Evolutionary conservation across 1,140 invertebrate genomes (phyloP).

Genomic region (Hydropsyche tenuis): DNA sequence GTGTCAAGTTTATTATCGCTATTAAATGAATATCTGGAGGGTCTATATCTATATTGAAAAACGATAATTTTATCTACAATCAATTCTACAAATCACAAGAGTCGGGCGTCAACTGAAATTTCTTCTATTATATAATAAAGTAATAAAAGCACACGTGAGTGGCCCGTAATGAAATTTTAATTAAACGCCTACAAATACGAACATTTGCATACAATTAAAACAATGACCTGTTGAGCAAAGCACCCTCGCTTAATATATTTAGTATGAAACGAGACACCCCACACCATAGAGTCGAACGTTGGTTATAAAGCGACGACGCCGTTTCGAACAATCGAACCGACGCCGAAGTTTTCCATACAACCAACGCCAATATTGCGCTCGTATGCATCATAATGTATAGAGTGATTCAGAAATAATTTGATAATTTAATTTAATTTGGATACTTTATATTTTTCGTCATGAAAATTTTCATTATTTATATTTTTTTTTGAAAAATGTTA

Average conservation of each 20-base stretch:
- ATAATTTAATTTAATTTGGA: background rate
- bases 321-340: slow-evolving; percentile 10
- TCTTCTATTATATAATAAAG: no score
- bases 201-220: slow-evolving; percentile 18
- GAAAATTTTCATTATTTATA: no score
- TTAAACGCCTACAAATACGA: background rate
- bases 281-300: background rate
- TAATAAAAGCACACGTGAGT: background rate
- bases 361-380: slow-evolving; percentile 34
- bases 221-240: slow-evolving; percentile 41
- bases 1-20: slow-evolving; percentile 1
- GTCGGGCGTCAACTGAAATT: no score
- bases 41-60: no score
- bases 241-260: background rate
- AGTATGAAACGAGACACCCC: background rate
- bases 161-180: slow-evolving; percentile 6
- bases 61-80: no score
- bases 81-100: no score
- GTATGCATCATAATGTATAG: background rate
- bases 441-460: no score
- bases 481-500: no score
- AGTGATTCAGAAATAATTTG: background rate
- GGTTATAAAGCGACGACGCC: no score
- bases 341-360: slow-evolving; percentile 32
- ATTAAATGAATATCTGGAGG: background rate